A percentile compares a stretch with the other conserved stretches of the same genome.
These are phyloP conservation scores for Drosophila insularis DNA, from an alignment of 1,140 invertebrate species.

Conservation along the genomic window DNA sequence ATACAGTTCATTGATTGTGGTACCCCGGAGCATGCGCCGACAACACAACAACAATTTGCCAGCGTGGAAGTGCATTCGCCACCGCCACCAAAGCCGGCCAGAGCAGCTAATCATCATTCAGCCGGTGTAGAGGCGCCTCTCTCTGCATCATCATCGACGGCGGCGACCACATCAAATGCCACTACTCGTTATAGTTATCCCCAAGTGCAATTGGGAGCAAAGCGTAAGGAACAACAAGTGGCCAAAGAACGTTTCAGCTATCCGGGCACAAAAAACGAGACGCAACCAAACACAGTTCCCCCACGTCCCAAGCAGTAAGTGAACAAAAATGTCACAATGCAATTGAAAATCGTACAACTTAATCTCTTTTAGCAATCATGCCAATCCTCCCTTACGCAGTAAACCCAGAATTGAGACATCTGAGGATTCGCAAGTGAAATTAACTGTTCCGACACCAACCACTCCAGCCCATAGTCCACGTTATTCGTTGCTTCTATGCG, in stretches of 20 bases:
- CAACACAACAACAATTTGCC: conserved; percentile 56
- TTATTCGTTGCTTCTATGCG: conserved; percentile 74
- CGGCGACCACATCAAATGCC: conserved; percentile 12
- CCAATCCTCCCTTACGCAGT: neutral
- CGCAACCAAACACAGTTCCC: neutral
- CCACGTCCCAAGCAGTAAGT: conserved; percentile 45
- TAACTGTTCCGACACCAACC: conserved; percentile 71
- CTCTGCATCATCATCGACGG: conserved; percentile 5
- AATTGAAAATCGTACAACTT: too few relatives aligned
- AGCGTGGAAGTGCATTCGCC: conserved; percentile 78
- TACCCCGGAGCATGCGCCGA: conserved; percentile 83
- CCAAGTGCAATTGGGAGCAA: conserved; percentile 73
- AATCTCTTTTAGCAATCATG: conserved; percentile 41
- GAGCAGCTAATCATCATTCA: conserved; percentile 32
- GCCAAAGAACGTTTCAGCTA: conserved; percentile 81
- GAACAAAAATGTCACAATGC: neutral
- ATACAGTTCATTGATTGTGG: conserved; percentile 87
- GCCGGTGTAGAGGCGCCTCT: conserved; percentile 16
- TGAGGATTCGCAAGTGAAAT: conserved; percentile 47
- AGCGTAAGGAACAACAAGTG: conserved; percentile 73
- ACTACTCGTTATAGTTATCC: conserved; percentile 77
- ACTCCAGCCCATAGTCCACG: conserved; percentile 76
- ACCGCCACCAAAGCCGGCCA: conserved; percentile 73
- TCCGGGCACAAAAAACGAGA: conserved; percentile 38
- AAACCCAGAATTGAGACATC: conserved; percentile 39